Conservation (phyloP, 2,888 invertebrate genomes). For the Bedellia somnulentella region DNA sequence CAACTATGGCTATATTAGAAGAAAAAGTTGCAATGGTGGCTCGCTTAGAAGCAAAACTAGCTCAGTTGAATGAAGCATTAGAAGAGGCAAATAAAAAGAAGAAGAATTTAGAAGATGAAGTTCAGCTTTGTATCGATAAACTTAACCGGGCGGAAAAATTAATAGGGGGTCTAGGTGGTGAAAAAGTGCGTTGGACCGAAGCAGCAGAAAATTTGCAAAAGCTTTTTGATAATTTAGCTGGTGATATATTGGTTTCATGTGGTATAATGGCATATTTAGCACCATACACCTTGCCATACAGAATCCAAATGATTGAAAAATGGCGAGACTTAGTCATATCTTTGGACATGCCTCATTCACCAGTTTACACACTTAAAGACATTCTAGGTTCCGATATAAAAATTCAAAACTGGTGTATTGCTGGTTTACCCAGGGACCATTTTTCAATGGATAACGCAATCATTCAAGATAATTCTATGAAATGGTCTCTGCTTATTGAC, state of each 20-base stretch:
- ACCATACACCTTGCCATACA: slow-evolving; percentile 75
- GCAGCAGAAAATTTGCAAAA: slow-evolving; percentile 75
- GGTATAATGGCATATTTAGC: slow-evolving; percentile 89
- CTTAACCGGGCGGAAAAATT: slow-evolving; percentile 83
- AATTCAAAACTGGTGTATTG: slow-evolving; percentile 84
- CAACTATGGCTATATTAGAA: slow-evolving; percentile 82
- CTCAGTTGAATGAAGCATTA: slow-evolving; percentile 69
- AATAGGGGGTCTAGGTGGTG: slow-evolving; percentile 85
- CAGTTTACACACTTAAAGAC: slow-evolving; percentile 69
- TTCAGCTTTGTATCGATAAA: slow-evolving; percentile 81
- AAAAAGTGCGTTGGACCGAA: slow-evolving; percentile 81
- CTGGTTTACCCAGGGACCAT: slow-evolving; percentile 76
- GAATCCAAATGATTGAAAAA: slow-evolving; percentile 60
- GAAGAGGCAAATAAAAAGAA: slow-evolving; percentile 68
- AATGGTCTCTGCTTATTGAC: slow-evolving; percentile 81
- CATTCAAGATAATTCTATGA: slow-evolving; percentile 76
- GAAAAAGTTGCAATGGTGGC: slow-evolving; percentile 80
- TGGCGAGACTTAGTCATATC: slow-evolving; percentile 74
- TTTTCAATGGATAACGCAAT: slow-evolving; percentile 86
- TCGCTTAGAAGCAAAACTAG: slow-evolving; percentile 76
- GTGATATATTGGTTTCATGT: slow-evolving; percentile 86
- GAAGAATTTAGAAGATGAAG: slow-evolving; percentile 70
- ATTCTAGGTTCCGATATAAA: slow-evolving; percentile 84
- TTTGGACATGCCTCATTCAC: slow-evolving; percentile 76
- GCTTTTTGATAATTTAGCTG: slow-evolving; percentile 80